Evolutionary conservation across 2,797 vertebrate genomes (phyloP).

Genomic region (Dallia pectoralis): DNA sequence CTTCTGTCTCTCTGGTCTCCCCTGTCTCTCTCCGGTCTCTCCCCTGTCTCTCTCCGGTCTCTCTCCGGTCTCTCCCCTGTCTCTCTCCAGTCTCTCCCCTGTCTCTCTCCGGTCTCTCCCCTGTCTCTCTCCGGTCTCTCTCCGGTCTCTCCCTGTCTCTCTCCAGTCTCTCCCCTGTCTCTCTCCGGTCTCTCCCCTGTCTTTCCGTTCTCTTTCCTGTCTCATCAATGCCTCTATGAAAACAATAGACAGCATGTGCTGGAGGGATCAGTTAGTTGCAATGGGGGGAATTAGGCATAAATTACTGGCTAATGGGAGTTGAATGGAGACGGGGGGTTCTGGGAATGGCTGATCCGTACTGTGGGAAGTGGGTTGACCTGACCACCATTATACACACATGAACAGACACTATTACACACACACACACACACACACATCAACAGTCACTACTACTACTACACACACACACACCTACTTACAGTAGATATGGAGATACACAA

Average conservation of each 20-base stretch:
- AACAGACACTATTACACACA: slow-evolving; percentile 35
- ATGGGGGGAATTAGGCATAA: slow-evolving; percentile 75
- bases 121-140: neutral
- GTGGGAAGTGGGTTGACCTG: slow-evolving; percentile 77
- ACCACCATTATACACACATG: slow-evolving; percentile 57
- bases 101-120: neutral
- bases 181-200: slow-evolving; percentile 21
- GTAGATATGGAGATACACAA: neutral
- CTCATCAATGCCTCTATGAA: slow-evolving; percentile 41
- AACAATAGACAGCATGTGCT: slow-evolving; percentile 77
- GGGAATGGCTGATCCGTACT: slow-evolving; percentile 36
- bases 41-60: neutral
- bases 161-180: slow-evolving; percentile 11
- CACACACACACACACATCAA: slow-evolving; percentile 19
- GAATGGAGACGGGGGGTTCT: slow-evolving; percentile 13
- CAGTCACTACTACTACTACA: neutral
- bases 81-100: neutral
- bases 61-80: neutral
- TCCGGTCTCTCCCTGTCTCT: neutral
- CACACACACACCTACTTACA: neutral
- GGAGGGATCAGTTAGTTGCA: slow-evolving; percentile 67
- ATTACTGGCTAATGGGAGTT: slow-evolving; percentile 74
- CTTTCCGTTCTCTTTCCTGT: slow-evolving; percentile 28
- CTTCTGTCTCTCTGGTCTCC: neutral
- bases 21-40: neutral